Base-by-base conservation (phyloP, 2,888 invertebrate species). In the Imbricaverruca yamaguchii region DNA sequence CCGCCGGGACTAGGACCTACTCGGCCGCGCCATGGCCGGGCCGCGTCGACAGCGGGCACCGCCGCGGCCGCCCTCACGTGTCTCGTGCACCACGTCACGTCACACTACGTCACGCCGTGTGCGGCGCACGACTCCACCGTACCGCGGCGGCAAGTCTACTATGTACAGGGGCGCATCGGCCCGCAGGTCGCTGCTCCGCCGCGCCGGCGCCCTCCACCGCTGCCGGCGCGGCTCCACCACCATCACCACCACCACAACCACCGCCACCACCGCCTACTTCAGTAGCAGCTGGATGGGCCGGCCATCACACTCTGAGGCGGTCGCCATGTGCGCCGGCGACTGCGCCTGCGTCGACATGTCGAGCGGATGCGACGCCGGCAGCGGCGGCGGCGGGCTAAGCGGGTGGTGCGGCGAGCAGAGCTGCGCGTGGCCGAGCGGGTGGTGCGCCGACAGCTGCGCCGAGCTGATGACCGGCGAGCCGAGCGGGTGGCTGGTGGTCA, bases 291-390 rank as follows among this genome's bases (percentile, higher is more conserved):
- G 79, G 25, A 79, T 15, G 23, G 56, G 79, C 25, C 59, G 79
- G 12, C 13, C 23, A 13, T 56, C 79, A 21, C 79, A 79, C 12
- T 23, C 79, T 13, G 23, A 57, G 59, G 23, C 69, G 25, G 69
- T 15, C 8, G 77, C 21, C 77, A 56, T 23, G 23, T 57, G 57
- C 4, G 57, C 79, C 57, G 56, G 79, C 23, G n/a, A 10, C 78
- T 55, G 78, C 57, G 79, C 79, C 79, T 56, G 57, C 9, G 79
- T 79, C 23, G 79, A 79, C 79, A 79, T 79, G 57, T 79, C 79
- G 13, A 79, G 79, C n/a, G 56, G 55, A n/a, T 77, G 77, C 56
- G 77, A 69, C 15, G 39, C 39, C 39, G 39, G 39, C 39, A 39
- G 39, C 39, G 39, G 39, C 39, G 39, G 39, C 11, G 12, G 11